Evolutionary conservation across 2,113 vertebrate species (phyloP).

Genomic region (Corythornis vintsioides): DNA sequence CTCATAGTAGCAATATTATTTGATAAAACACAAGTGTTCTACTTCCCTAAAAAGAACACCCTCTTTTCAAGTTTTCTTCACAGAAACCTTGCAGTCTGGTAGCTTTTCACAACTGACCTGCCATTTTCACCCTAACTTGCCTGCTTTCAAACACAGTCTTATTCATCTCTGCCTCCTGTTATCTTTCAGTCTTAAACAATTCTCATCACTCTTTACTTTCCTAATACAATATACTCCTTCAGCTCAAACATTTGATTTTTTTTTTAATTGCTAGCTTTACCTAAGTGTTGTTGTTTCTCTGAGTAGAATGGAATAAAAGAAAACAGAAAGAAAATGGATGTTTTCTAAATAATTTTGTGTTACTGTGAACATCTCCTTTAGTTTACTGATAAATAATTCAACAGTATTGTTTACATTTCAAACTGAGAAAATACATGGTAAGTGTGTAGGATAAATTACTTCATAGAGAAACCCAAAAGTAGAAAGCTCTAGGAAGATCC

Average conservation of each 20-base stretch:
- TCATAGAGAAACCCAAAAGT: neutral
- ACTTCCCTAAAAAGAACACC: neutral
- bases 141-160: neutral
- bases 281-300: neutral
- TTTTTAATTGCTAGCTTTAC: neutral
- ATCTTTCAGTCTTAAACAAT: neutral
- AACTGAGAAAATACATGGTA: neutral
- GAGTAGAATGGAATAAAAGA: neutral
- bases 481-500: neutral
- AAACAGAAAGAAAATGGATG: neutral
- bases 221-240: neutral
- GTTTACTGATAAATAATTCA: neutral
- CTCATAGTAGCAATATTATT: neutral
- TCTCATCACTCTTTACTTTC: neutral
- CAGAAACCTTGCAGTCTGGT: neutral
- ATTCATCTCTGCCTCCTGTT: neutral
- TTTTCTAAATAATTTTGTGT: neutral
- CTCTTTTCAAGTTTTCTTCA: neutral
- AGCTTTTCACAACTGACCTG: neutral
- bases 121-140: neutral
- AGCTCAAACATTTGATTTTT: neutral
- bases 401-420: neutral
- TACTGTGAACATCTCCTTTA: neutral
- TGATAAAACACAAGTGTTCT: neutral
- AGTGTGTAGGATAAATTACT: neutral